Base-by-base conservation (phyloP, 2,888 invertebrate genomes). In the Acleris sparsana region DNA sequence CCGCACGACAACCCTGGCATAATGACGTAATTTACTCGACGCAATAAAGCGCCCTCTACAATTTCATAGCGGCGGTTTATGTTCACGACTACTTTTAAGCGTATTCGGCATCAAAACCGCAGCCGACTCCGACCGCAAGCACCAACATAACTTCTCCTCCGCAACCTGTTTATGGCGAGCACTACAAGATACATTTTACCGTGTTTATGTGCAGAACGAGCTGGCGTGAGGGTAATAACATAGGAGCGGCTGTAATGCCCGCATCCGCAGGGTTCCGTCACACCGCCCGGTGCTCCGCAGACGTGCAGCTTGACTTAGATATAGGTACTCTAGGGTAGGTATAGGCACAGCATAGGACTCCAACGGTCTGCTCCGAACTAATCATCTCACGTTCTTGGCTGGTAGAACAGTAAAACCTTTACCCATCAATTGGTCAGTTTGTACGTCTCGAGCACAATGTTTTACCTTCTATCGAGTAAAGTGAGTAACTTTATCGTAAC, bases 211-310 rank as follows among this genome's bases (percentile, higher is more conserved):
- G 44, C 39, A 20, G 13, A 20, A 16, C 7, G 25, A 17, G 17
- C 16, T 53, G 20, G 39, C n/a, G 25, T 51, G n/a, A 20, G 56
- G 71, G 75, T 78, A 82, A 80, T 79, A 76, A 78, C 76, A 78
- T 72, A 75, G 78, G 76, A 78, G 80, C 80, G 78, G 75, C 75
- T 71, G 76, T 79, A 80, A 82, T 78, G 74, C 77, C 75, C 75
- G 79, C 83, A 84, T 82, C 83, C 83, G 80, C 52, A 53, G 59
- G 58, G 60, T 25, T 46, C 22, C 43, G 25, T 39, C 25, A 43
- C 51, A 29, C 25, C n/a, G 25, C 9, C 49, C 20, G 17, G 17
- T 9, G 17, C 18, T 18, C 20, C 20, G 11, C 18, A 11, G 20
- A 49, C 39, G 39, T 39, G 18, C 11, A 13, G 11, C 44, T 44